Evolutionary conservation across 2,797 vertebrate species (phyloP), one percentile per base, ranked within the genome.

Genomic region (Lepilemur septentrionalis): DNA sequence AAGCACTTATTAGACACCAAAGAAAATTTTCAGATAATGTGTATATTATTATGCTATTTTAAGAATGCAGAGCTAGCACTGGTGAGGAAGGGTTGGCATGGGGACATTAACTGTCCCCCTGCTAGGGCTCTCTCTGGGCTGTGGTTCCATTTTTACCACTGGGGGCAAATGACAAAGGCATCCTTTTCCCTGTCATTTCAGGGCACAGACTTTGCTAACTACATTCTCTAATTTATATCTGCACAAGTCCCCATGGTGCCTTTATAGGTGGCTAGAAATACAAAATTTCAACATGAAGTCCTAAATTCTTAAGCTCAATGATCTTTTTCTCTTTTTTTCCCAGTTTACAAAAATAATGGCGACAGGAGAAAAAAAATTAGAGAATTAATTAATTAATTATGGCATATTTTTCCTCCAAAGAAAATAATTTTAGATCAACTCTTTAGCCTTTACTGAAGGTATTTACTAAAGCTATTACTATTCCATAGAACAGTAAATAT

Each of bases 341-440:
- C 7, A 52, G 28, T 89, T 83, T 85, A 17, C 10, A 63, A 70
- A 78, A 95, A 80, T 61, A 76, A 83, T 25, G 7, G 14, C 28
- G 1, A 65, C 2, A 30, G 12, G 7, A 89, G 41, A 30, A 22
- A 79, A 91, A 65, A 87, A 38, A n/a, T 23, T 55, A 72, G 25
- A 50, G 82, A 93, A 32, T 91, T 7, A 78, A 65, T 94, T 35
- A 0, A 48, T 76, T 69, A 85, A 35, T 84, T 81, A 92, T 20
- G 9, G 17, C 4, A 46, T 46, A 14, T 79, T 35, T 78, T 38
- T 23, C 23, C 46, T 28, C 2, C 32, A 82, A 82, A 30, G 70
- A 96, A 93, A 91, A 87, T 86, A 61, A 82, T 79, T 95, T 94
- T 80, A 73, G 15, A 43, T 79, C 5, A 86, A 70, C 7, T 83